phyloP scores from a whole-genome alignment of 2,113 vertebrate genomes.

The Zosterops hypoxanthus region DNA sequence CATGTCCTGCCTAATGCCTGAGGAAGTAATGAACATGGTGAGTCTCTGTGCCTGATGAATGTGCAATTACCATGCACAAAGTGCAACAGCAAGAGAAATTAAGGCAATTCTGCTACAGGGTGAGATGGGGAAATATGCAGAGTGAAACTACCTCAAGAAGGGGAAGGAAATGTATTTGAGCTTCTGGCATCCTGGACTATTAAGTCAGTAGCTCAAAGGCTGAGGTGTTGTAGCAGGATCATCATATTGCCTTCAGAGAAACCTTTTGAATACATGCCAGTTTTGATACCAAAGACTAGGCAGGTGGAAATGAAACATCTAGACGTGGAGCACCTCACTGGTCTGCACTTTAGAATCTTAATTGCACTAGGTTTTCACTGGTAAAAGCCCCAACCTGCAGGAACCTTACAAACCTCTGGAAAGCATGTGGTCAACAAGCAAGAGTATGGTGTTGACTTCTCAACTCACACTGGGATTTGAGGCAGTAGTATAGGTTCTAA shows the following conservation, averaged over 20 bases:
- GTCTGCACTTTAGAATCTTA: background rate
- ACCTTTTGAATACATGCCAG: background rate
- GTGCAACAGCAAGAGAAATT: background rate
- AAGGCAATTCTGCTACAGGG: background rate
- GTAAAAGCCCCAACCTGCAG: background rate
- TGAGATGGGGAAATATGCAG: background rate
- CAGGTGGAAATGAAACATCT: background rate
- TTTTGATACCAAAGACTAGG: background rate
- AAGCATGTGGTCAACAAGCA: background rate
- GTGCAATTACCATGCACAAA: background rate
- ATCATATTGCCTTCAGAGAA: background rate
- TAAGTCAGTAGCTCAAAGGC: background rate
- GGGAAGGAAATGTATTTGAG: background rate
- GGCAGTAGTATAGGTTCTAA: background rate
- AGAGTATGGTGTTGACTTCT: background rate
- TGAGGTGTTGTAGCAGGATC: background rate
- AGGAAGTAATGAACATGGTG: background rate
- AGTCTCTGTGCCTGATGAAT: background rate
- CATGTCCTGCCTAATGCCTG: background rate
- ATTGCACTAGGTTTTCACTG: background rate
- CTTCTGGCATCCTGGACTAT: accelerated
- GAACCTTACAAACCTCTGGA: background rate
- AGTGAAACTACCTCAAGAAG: background rate
- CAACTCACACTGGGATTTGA: background rate
- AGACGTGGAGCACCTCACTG: background rate